Evolutionary conservation across 2,888 invertebrate genomes (phyloP).

Genomic region (Cephus nigrinus): DNA sequence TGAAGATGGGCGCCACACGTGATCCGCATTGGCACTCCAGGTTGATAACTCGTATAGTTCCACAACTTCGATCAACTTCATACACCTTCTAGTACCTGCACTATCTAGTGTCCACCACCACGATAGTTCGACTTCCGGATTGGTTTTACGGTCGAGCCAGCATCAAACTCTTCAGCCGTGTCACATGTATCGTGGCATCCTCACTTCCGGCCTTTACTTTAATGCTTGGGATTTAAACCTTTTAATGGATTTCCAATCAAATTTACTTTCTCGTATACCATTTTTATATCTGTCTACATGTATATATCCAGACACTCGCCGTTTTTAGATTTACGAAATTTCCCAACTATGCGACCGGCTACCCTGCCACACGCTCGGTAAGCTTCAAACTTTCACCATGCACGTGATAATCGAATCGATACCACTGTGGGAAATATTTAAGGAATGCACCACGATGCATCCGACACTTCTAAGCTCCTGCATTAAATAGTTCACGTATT

Average conservation of each 20-base stretch:
- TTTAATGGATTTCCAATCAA: not conserved
- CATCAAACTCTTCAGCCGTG: not conserved
- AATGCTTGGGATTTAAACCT: not conserved
- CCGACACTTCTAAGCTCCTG: not conserved
- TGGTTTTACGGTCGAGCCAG: not conserved
- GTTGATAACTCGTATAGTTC: constrained; percentile 49
- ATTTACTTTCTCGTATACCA: not conserved
- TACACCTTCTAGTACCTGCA: constrained; percentile 27
- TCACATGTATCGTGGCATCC: not conserved
- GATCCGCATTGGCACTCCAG: constrained; percentile 65
- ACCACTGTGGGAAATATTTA: not conserved
- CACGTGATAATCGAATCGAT: not conserved
- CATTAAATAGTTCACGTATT: not conserved
- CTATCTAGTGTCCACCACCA: not conserved
- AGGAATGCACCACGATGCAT: not conserved
- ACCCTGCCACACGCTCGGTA: not conserved
- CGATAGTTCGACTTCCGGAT: not conserved
- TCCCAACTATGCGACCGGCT: not conserved
- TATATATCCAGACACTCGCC: not conserved
- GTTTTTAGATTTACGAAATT: not conserved
- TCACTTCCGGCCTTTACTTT: not conserved
- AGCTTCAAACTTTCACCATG: not conserved
- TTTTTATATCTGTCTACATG: not conserved
- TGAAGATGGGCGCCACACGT: constrained; percentile 61
- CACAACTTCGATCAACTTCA: constrained; percentile 41